Evolutionary conservation across 1,140 invertebrate genomes (phyloP).

Genomic region (Heliconius nattereri): DNA sequence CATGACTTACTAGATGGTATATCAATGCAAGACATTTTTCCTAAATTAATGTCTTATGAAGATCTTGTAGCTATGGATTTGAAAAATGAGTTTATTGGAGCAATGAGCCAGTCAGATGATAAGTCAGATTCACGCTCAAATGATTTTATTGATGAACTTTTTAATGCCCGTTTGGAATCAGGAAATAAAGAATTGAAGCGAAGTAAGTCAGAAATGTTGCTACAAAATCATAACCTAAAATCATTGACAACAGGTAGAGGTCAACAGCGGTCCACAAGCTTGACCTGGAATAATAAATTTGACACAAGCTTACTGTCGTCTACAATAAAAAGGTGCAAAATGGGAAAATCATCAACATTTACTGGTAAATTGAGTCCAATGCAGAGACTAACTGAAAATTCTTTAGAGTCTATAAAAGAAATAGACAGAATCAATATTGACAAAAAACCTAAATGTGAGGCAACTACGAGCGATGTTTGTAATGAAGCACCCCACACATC

Average conservation of each 20-base stretch:
- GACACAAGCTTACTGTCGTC: slow-evolving; percentile 82
- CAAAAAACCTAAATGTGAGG: slow-evolving; percentile 68
- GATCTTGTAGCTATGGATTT: slow-evolving; percentile 74
- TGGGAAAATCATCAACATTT: slow-evolving; percentile 75
- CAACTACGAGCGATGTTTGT: slow-evolving; percentile 52
- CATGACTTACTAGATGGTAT: slow-evolving; percentile 90
- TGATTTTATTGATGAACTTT: slow-evolving; percentile 84
- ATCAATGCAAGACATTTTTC: slow-evolving; percentile 90
- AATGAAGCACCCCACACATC: slow-evolving; percentile 69
- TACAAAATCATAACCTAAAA: slow-evolving; percentile 77
- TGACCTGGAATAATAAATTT: slow-evolving; percentile 86
- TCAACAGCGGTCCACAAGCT: slow-evolving; percentile 85
- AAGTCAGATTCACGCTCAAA: slow-evolving; percentile 82
- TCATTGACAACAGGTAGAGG: slow-evolving; percentile 78
- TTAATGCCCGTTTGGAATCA: slow-evolving; percentile 79
- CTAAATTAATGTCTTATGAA: slow-evolving; percentile 67
- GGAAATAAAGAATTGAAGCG: slow-evolving; percentile 83
- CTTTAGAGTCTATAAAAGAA: slow-evolving; percentile 67
- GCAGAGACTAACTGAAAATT: slow-evolving; percentile 59
- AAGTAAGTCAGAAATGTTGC: slow-evolving; percentile 84
- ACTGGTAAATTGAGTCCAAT: slow-evolving; percentile 73
- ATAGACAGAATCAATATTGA: slow-evolving; percentile 52
- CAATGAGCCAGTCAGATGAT: slow-evolving; percentile 80
- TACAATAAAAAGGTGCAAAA: slow-evolving; percentile 86
- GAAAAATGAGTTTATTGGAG: slow-evolving; percentile 82